Evolutionary conservation across 2,797 vertebrate genomes (phyloP).

Genomic region (Tamandua tetradactyla): DNA sequence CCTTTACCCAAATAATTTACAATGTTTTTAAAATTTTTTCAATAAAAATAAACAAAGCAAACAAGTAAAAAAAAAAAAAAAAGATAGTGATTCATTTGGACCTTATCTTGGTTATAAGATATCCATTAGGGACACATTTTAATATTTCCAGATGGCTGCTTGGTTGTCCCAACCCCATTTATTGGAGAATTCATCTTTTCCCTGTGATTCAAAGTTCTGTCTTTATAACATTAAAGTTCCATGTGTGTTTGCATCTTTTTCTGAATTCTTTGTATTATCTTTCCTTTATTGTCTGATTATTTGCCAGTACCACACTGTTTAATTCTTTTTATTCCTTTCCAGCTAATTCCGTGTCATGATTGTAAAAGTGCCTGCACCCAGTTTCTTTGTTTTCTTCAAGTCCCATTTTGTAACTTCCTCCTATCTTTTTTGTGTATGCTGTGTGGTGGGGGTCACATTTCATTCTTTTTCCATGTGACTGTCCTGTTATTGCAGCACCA

Average conservation of each 20-base stretch:
- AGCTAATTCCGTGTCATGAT: background rate
- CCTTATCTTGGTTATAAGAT: background rate
- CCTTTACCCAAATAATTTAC: background rate
- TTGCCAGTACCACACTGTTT: background rate
- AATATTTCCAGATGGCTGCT: background rate
- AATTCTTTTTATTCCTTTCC: background rate
- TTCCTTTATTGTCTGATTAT: background rate
- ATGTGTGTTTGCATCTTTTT: background rate
- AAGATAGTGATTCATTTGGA: too few species aligned
- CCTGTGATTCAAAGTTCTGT: background rate
- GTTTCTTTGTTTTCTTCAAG: background rate
- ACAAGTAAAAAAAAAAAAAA: too few species aligned
- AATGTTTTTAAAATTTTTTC: conserved; percentile 24
- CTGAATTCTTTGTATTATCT: background rate
- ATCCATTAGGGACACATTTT: background rate
- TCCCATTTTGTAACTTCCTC: too few species aligned
- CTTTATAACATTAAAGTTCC: background rate
- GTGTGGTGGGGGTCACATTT: too few species aligned
- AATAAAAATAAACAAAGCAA: conserved; percentile 24
- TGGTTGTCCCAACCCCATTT: background rate
- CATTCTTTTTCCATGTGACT: too few species aligned
- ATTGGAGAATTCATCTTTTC: background rate
- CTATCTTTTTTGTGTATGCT: too few species aligned
- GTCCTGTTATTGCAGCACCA: too few species aligned
- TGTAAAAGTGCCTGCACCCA: background rate